Conservation (phyloP, 1,140 invertebrate species). For the Drosophila repleta region DNA sequence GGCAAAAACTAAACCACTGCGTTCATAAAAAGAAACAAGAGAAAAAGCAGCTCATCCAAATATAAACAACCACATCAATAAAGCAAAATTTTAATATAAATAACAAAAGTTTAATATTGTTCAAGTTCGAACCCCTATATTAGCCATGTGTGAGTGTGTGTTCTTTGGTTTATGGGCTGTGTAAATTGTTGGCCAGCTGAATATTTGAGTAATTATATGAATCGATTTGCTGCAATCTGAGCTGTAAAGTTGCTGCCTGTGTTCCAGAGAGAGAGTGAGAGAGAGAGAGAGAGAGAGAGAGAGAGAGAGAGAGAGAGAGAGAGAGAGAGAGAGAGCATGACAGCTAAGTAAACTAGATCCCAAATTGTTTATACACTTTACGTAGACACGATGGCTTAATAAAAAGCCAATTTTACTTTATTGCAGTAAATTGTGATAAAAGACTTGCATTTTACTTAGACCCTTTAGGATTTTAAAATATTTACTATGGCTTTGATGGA, state of each 20-base stretch:
- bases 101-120: slow-evolving; percentile 79
- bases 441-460: no score
- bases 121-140: slow-evolving; percentile 35
- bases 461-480: no score
- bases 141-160: not conserved
- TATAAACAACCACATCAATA: slow-evolving; percentile 75
- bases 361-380: no score
- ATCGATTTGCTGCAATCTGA: slow-evolving; percentile 38
- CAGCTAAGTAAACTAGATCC: not conserved
- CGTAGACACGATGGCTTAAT: not conserved
- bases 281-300: no score
- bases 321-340: no score
- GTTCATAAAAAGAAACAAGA: slow-evolving; percentile 53
- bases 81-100: slow-evolving; percentile 82
- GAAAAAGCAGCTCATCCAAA: slow-evolving; percentile 20
- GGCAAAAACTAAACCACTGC: slow-evolving; percentile 57
- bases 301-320: no score
- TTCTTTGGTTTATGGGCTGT: slow-evolving; percentile 34
- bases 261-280: no score
- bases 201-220: slow-evolving; percentile 67
- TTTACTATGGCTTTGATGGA: no score
- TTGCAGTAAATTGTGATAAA: no score
- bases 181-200: slow-evolving; percentile 41
- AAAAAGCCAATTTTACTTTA: no score
- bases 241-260: slow-evolving; percentile 7